Evolutionary conservation across 23 tunicate genomes (phyloP), one percentile per base, ranked within the genome.

Genomic region (Diplosoma virens): DNA sequence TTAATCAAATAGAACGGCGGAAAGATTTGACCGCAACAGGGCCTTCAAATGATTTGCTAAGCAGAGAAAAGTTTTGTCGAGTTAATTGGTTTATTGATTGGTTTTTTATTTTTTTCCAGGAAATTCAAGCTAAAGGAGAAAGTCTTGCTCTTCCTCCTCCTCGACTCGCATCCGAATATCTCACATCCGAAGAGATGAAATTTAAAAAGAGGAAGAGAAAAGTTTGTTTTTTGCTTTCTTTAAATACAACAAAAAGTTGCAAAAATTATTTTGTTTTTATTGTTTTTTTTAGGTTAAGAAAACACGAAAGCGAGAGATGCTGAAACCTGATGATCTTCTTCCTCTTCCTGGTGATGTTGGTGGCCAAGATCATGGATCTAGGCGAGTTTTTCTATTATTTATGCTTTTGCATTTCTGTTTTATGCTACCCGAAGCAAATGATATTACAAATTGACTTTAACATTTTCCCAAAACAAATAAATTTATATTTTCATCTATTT

Each of bases 41-140:
- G n/a, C n/a, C n/a, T n/a, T n/a, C n/a, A n/a, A n/a, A n/a, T n/a
- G n/a, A n/a, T n/a, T n/a, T 24, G 17, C 22, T 55, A 9, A 4
- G 17, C 23, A 17, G 61, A 25, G 22, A 55, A 9, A 9, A 9
- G 61, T 55, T 55, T 41, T 41, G 50, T 41, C 50, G 50, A 7
- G 50, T 9, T 41, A 41, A 41, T 9, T 56, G 24, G 63, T 20
- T 56, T 20, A 56, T 14, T 25, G 24, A 4, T 20, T 22, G 24
- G 25, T 56, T 11, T 56, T 56, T n/a, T 6, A 29, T 63, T 83
- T 21, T 64, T 33, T 63, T 28, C 26, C 66, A 84, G 89, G 97
- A 90, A 67, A 85, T 92, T 25, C 82, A 87, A 45, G 97, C 97
- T 17, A 85, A 85, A 75, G 97, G 97, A 27, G 92, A 76, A 20